Conservation (phyloP, 2,888 invertebrate species). For the Rhingia rostrata region DNA sequence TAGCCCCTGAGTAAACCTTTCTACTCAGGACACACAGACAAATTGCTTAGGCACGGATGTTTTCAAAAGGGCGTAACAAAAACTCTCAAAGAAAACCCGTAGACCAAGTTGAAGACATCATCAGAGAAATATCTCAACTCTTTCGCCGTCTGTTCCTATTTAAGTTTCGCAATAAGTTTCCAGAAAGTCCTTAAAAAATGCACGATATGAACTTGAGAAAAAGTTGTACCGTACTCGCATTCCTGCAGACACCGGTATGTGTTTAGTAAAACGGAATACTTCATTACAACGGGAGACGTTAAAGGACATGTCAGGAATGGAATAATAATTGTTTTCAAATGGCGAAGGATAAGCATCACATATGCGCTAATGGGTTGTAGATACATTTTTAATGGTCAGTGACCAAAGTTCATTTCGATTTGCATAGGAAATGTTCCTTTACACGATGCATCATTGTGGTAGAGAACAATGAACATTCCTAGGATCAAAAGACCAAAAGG, state of each 20-base stretch:
- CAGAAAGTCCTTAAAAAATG: constrained; percentile 51
- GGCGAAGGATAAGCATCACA: not conserved
- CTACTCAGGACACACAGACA: not conserved
- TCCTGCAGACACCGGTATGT: constrained; percentile 7
- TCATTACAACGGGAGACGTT: constrained; percentile 30
- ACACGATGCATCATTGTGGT: too few relatives aligned
- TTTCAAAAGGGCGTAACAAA: constrained; percentile 14
- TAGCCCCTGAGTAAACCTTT: constrained; percentile 46
- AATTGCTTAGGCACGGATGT: constrained; percentile 41
- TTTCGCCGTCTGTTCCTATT: constrained; percentile 12
- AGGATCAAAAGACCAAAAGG: constrained; percentile 58
- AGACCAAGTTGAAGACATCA: constrained; percentile 53
- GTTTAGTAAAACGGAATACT: constrained; percentile 40
- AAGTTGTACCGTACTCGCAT: not conserved
- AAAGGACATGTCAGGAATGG: constrained; percentile 29
- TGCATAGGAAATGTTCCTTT: constrained; percentile 47
- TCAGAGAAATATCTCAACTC: constrained; percentile 20
- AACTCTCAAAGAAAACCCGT: constrained; percentile 39
- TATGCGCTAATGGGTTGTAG: not conserved
- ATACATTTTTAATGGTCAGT: not conserved
- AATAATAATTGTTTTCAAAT: constrained; percentile 54
- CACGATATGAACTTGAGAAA: constrained; percentile 56
- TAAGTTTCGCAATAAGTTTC: constrained; percentile 57
- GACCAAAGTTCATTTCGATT: constrained; percentile 40
- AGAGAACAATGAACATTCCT: constrained; percentile 10